phyloP scores from a whole-genome alignment of 2,113 vertebrate genomes.

The Solenodon paradoxus region DNA sequence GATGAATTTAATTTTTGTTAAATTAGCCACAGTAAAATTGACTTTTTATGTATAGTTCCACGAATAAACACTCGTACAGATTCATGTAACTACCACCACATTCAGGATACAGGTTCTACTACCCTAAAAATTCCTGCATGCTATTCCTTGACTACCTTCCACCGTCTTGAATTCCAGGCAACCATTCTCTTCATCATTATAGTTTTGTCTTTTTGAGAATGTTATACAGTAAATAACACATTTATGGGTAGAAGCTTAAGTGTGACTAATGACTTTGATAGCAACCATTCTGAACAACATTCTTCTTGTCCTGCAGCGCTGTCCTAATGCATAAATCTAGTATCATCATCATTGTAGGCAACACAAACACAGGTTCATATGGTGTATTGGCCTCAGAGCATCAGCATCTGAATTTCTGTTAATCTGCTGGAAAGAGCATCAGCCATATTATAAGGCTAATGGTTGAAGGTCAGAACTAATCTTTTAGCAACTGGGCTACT shows the following conservation, averaged over 20 bases:
- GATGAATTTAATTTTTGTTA: not conserved
- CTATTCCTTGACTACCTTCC: not conserved
- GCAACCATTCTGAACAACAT: not conserved
- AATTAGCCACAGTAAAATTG: not conserved
- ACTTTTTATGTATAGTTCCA: not conserved
- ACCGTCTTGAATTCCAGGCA: not conserved
- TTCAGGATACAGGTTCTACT: not conserved
- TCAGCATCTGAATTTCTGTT: not conserved
- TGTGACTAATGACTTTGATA: not conserved
- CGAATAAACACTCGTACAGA: not conserved
- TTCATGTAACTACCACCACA: not conserved
- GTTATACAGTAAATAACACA: not conserved
- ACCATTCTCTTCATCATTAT: not conserved
- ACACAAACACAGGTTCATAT: not conserved
- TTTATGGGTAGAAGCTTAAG: not conserved
- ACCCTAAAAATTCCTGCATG: not conserved
- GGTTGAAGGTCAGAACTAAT: not conserved
- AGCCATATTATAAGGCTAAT: not conserved
- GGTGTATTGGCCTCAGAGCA: not conserved
- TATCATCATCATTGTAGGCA: not conserved
- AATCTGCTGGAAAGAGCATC: not conserved
- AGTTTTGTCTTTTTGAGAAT: conserved; percentile 16
- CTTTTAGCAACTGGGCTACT: not conserved
- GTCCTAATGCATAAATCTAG: not conserved
- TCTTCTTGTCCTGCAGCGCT: not conserved